Conservation (phyloP, 2,113 vertebrate species). For the Sapajus apella region DNA sequence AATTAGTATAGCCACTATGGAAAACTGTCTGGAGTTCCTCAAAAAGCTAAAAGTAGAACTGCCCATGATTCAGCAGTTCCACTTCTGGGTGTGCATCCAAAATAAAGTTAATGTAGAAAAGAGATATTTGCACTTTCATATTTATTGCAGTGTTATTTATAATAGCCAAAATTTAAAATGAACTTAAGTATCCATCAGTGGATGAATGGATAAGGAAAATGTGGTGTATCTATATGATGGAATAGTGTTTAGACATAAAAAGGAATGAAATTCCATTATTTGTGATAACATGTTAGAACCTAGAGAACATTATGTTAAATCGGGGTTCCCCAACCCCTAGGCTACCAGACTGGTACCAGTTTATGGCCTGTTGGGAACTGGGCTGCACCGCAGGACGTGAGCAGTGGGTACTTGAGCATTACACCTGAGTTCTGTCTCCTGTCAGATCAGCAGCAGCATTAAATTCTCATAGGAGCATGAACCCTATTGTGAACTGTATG, state of each 20-base stretch:
- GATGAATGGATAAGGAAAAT: background rate
- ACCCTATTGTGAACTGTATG: no score
- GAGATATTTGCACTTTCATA: background rate
- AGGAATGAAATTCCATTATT: background rate
- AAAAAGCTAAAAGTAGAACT: background rate
- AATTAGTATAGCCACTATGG: background rate
- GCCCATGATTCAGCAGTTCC: background rate
- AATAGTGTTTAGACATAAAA: background rate
- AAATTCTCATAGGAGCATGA: no score
- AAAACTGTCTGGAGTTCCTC: background rate
- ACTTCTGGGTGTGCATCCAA: background rate
- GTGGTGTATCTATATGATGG: background rate
- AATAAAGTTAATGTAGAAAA: background rate
- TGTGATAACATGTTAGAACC: background rate
- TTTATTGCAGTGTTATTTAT: background rate
- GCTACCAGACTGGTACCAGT: no score
- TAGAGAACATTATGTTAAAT: background rate
- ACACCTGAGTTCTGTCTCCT: no score
- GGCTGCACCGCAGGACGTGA: no score
- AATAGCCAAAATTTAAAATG: background rate
- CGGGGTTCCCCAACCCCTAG: no score
- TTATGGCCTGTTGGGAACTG: no score
- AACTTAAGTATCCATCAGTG: background rate
- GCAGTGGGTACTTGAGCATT: no score
- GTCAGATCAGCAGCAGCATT: no score